Evolutionary conservation across 2,797 vertebrate genomes (phyloP).

Genomic region (Cirrhinus mrigala): DNA sequence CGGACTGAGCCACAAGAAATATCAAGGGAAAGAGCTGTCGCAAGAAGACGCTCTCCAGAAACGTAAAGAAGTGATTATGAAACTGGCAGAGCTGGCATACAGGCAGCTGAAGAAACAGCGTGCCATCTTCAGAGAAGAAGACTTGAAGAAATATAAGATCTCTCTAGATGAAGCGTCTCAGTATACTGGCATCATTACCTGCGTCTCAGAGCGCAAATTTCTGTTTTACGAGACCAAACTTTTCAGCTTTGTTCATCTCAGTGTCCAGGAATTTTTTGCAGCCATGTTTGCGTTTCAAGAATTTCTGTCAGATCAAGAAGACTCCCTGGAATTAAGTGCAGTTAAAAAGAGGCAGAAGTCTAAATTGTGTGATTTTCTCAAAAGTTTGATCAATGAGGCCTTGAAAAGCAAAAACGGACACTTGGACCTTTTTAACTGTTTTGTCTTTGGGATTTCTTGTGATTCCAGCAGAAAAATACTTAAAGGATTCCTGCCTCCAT

Average conservation of each 20-base stretch:
- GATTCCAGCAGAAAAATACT: conserved; percentile 23
- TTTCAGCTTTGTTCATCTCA: conserved; percentile 63
- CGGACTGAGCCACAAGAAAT: not conserved
- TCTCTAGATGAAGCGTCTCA: not conserved
- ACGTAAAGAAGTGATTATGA: conserved; percentile 17
- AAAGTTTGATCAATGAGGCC: not conserved
- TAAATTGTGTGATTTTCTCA: not conserved
- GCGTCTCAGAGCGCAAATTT: conserved; percentile 3
- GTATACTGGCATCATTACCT: conserved; percentile 26
- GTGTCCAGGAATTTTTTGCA: conserved; percentile 61
- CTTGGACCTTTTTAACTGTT: conserved; percentile 50
- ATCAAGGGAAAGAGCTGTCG: not conserved
- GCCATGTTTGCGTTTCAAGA: conserved; percentile 30
- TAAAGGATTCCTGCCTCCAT: not conserved
- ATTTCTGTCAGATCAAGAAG: not conserved
- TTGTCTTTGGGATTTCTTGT: conserved; percentile 48
- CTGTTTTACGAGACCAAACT: not conserved
- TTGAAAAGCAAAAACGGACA: conserved; percentile 7
- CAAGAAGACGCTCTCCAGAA: not conserved
- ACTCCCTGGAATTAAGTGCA: not conserved
- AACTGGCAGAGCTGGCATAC: conserved; percentile 44
- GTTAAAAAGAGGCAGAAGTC: not conserved
- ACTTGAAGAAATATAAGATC: not conserved
- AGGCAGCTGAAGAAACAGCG: not conserved
- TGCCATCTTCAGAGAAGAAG: not conserved